Percentiles rank a stretch among this genome's conserved stretches.
These are phyloP conservation scores for Artibeus jamaicensis DNA, from an alignment of 2,797 vertebrate genomes.

Conservation along the genomic window DNA sequence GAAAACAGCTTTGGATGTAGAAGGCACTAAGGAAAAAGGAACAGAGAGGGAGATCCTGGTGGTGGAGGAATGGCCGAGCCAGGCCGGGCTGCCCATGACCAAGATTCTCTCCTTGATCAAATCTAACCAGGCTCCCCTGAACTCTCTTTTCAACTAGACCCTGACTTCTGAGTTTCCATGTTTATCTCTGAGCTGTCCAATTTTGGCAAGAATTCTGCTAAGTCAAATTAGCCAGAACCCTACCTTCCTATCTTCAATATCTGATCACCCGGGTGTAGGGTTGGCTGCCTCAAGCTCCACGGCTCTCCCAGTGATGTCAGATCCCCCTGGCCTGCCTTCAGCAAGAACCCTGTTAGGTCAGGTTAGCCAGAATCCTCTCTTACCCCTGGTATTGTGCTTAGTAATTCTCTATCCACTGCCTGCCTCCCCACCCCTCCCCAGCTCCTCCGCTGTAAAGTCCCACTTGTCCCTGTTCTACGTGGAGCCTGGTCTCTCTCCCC, in stretches of 20 bases:
- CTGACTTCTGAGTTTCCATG: not conserved
- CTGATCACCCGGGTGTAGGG: not conserved
- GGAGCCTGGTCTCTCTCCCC: not conserved
- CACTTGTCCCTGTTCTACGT: not conserved
- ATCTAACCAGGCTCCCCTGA: not conserved
- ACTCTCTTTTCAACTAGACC: not conserved
- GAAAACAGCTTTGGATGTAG: not conserved
- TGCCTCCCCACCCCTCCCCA: not conserved
- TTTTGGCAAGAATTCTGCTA: not conserved
- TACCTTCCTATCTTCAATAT: not conserved
- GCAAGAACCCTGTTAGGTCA: not conserved
- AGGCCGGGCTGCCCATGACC: not conserved
- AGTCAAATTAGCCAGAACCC: not conserved
- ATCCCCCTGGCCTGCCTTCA: not conserved
- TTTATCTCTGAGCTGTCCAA: not conserved
- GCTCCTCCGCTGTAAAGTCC: not conserved
- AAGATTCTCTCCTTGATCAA: not conserved
- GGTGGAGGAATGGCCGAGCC: not conserved
- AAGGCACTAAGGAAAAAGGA: not conserved
- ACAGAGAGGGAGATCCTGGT: not conserved
- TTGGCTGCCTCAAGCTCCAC: not conserved
- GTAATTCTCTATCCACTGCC: not conserved
- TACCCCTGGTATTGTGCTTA: not conserved
- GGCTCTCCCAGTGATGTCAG: not conserved
- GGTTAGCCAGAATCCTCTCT: not conserved